phyloP scores from a whole-genome alignment of 2,888 invertebrate genomes.

The Hesperia comma region DNA sequence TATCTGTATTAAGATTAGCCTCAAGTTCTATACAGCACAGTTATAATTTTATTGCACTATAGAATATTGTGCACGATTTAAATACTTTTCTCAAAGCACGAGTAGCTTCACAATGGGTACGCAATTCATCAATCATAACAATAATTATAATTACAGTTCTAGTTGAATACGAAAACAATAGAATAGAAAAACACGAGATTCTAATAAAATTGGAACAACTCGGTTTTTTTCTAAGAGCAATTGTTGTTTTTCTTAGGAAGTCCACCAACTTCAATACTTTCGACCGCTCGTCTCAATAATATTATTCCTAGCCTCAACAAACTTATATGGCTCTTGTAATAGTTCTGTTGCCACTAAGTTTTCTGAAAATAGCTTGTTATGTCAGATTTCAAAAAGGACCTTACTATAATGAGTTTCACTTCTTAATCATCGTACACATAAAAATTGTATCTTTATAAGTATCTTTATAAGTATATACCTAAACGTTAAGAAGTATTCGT shows the following conservation, averaged over 20 bases:
- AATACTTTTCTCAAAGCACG: too few species aligned
- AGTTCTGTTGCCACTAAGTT: conserved; percentile 13
- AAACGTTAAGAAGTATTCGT: background rate
- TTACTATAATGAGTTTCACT: too few species aligned
- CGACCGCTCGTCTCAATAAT: conserved; percentile 31
- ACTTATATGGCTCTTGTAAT: conserved; percentile 33
- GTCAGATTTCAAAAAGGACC: too few species aligned
- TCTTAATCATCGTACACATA: too few species aligned
- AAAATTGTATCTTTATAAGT: too few species aligned
- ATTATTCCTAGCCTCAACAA: conserved; percentile 32
- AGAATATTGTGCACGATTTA: too few species aligned
- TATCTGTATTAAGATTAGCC: too few species aligned
- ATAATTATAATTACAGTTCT: conserved; percentile 4
- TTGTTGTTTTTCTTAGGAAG: conserved; percentile 36
- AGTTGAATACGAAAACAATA: conserved; percentile 31
- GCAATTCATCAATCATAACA: background rate
- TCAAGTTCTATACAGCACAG: too few species aligned
- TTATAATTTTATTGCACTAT: too few species aligned
- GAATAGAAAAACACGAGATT: conserved; percentile 33
- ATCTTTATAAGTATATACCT: too few species aligned
- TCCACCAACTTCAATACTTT: conserved; percentile 36
- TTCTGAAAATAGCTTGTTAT: background rate
- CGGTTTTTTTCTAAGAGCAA: conserved; percentile 26
- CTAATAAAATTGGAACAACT: conserved; percentile 29
- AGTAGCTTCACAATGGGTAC: too few species aligned